Base-by-base conservation (phyloP, 2,113 vertebrate species). In the Lampris megalopsis region DNA sequence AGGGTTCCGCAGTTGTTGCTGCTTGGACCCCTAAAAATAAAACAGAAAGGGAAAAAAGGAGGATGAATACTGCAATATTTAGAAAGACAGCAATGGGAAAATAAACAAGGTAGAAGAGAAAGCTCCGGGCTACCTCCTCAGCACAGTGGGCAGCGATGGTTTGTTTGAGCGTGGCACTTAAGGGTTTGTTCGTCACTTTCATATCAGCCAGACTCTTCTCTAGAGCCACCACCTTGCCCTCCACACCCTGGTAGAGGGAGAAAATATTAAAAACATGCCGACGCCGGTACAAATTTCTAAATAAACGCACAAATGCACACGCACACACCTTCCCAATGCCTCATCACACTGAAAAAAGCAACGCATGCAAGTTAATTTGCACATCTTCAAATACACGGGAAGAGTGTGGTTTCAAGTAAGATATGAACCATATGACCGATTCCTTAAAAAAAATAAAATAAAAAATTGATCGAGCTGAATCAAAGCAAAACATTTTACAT, bases 101-200 rank as follows among this genome's bases (percentile, higher is more conserved):
- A 24, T 24, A 24, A 24, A 24, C 24, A 61, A 40, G 9, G 42
- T 11, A 62, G 38, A 62, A 41, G 45, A 43, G n/a, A 24, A 8
- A 6, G 45, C 9, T 13, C 13, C 53, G 5, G 54, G 56, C 4
- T 94, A 98, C 98, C 96, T 97, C 95, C 82, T 96, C 93, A 61
- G 83, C 73, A 82, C 94, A 95, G 59, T 96, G 92, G 41, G 60
- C 3, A 7, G 88, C 5, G 77, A 99, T 93, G 49, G 94, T 80
- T 56, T 95, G 93, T 85, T 92, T 96, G 58, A 99, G 86, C 64
- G 75, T 11, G 8, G 56, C 38, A 70, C 59, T 69, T 43, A 95
- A n/a, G n/a, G 96, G 95, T 86, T 96, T 89, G 74, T 95, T 94
- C 77, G 95, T 88, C 2, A 92, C 92, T 93, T 95, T 95, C 75